Evolutionary conservation across 2,113 vertebrate species (phyloP), one percentile per base, ranked within the genome.

Genomic region (Siphamia tubifer): DNA sequence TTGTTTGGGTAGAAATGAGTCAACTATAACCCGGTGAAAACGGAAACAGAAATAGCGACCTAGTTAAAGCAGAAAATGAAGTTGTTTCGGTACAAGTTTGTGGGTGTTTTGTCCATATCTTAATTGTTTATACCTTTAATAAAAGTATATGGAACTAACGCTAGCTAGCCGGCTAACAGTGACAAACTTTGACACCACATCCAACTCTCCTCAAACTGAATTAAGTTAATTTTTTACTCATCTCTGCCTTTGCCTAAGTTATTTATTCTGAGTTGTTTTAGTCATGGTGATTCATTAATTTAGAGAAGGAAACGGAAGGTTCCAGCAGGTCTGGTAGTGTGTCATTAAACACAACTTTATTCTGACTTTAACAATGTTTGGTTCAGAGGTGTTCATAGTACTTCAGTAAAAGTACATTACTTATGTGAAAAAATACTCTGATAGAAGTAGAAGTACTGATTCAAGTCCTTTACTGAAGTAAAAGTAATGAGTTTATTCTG

Each of bases 101-200:
- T 1, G 8, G 1, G 0, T 6, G 4, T 35, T 20, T 21, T 36
- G 40, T 40, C 13, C 13, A 2, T 34, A 30, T 7, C 24, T 36
- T 5, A 16, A n/a, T 15, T 4, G 3, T 38, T 36, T 54, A 2
- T 0, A 8, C 16, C 1, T 25, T 6, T 4, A 25, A 39, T 44
- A 40, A 31, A 28, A 9, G 1, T 17, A 36, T 32, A 28, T 11
- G 6, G 23, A 31, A 44, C 13, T 24, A 25, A 51, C 11, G 43
- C n/a, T 32, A 66, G 61, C 82, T 44, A 31, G 1, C 35, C 16
- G 32, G 55, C 70, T 84, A 74, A 68, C 62, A 7, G 2, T 2
- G 23, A 1, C 17, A 21, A 79, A 69, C 53, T 77, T 54, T 11
- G 23, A 31, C 25, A 23, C 12, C 30, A 16, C 53, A 10, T 21